Percentiles rank a stretch among this genome's conserved stretches.
These are phyloP conservation scores for Pinna nobilis DNA, from an alignment of 1,140 invertebrate genomes.

Conservation along the genomic window DNA sequence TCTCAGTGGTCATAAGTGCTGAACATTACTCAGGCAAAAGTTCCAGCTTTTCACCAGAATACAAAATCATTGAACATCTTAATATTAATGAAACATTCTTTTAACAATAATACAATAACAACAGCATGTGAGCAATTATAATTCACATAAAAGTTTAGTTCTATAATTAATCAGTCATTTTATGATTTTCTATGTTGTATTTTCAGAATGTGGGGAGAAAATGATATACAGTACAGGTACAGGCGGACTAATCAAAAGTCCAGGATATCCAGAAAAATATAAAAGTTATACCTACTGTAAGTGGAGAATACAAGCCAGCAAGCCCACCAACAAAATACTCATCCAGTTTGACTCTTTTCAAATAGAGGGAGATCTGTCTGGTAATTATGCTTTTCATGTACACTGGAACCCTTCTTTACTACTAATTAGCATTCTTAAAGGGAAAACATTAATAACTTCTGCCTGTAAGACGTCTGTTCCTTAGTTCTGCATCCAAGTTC, in stretches of 20 bases:
- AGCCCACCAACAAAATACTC: constrained; percentile 51
- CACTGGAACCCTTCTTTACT: no score
- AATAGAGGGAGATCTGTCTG: constrained; percentile 47
- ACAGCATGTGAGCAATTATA: no score
- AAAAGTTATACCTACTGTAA: constrained; percentile 72
- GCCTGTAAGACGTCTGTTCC: no score
- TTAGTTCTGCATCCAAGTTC: no score
- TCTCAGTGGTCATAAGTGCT: no score
- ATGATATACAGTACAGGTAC: constrained; percentile 40
- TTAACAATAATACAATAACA: not conserved
- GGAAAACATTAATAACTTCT: no score
- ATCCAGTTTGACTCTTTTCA: constrained; percentile 48
- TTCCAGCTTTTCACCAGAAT: not conserved
- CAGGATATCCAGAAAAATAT: constrained; percentile 74
- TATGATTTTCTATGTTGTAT: not conserved
- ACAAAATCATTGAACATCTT: not conserved
- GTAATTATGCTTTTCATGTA: no score
- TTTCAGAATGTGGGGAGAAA: constrained; percentile 51
- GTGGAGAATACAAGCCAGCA: constrained; percentile 68
- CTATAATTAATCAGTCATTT: not conserved
- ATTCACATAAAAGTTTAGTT: not conserved
- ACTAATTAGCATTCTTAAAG: no score
- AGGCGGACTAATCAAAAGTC: constrained; percentile 74
- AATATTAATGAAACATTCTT: not conserved
- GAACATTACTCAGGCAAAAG: not conserved